phyloP scores from a whole-genome alignment of 2,113 vertebrate species.

The Cryptotis parvus region DNA sequence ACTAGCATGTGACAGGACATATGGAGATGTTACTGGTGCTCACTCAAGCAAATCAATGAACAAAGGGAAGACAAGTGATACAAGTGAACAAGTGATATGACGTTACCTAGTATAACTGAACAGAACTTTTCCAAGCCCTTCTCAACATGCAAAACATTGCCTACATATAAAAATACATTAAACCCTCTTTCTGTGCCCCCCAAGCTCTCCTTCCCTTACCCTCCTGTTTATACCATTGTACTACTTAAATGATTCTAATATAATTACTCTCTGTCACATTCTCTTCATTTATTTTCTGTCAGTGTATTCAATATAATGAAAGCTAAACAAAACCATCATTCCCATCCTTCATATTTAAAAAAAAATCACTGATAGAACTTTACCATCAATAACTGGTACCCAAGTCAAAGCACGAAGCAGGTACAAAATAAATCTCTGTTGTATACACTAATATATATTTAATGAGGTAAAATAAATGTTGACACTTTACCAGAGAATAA shows the following conservation, averaged over 20 bases:
- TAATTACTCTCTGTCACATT: neutral
- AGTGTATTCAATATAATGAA: neutral
- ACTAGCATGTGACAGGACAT: too few relatives aligned
- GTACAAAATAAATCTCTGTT: neutral
- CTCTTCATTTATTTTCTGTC: neutral
- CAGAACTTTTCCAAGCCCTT: neutral
- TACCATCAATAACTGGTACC: neutral
- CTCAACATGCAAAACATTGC: neutral
- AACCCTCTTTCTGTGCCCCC: neutral
- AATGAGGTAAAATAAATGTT: constrained; percentile 37
- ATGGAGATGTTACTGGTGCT: neutral
- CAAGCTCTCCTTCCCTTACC: neutral
- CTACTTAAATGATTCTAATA: neutral
- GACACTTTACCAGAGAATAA: neutral
- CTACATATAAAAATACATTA: neutral
- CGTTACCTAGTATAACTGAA: neutral
- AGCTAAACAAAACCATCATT: neutral
- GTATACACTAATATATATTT: neutral
- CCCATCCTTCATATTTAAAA: too few relatives aligned
- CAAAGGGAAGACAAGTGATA: too few relatives aligned
- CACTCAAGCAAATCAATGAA: too few relatives aligned
- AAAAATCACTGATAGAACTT: neutral
- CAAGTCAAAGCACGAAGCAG: neutral
- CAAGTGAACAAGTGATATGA: too few relatives aligned
- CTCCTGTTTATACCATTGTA: neutral